Base-by-base conservation (phyloP, 2,113 vertebrate species). In the Plestiodon gilberti region DNA sequence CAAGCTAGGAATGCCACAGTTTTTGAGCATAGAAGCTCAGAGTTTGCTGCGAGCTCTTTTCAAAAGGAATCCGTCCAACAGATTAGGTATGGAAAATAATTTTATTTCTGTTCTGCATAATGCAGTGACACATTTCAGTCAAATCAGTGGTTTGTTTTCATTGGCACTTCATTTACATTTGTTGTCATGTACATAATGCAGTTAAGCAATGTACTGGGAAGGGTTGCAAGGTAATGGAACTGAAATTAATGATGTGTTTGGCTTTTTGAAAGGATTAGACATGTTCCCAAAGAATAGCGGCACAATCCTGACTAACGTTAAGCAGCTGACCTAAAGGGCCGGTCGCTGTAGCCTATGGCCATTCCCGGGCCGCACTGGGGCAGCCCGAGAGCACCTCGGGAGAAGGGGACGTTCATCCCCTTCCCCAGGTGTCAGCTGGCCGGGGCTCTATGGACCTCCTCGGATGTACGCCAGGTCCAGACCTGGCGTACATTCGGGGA, bases 1-100 rank as follows among this genome's bases (percentile, higher is more conserved):
- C 89, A 99, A 99, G 95, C 90, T 99, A 92, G 98, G 99, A 65
- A 99, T 99, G 99, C 99, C 99, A 0, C 98, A 98, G 95, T 99
- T 99, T 87, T 93, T 99, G 89, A 99, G 98, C 59, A 4, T 86
- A 23, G 99, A 98, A 93, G 98, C 99, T n/a, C 99, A 99, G 96
- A 97, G 98, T 94, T 96, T 99, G 81, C 97, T 99, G 85, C 96
- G 98, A 90, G 98, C 98, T 79, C 98, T 99, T 80, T 99, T 99
- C 96, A 99, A 99, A 90, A 97, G 99, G 87, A 99, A 99, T 94
- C 98, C 99, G 0, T 96, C 96, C 88, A 99, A 99, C 96, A 96
- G 99, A 92, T 95, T 99, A 89, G 99, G 99, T 99, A 95, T 0
- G 30, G 0, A 2, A 2, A 0, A 1, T 8, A 1, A 0, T 86